Evolutionary conservation across 2,888 invertebrate species (phyloP), one percentile per base, ranked within the genome.

Genomic region (Pantelozetes paolii): DNA sequence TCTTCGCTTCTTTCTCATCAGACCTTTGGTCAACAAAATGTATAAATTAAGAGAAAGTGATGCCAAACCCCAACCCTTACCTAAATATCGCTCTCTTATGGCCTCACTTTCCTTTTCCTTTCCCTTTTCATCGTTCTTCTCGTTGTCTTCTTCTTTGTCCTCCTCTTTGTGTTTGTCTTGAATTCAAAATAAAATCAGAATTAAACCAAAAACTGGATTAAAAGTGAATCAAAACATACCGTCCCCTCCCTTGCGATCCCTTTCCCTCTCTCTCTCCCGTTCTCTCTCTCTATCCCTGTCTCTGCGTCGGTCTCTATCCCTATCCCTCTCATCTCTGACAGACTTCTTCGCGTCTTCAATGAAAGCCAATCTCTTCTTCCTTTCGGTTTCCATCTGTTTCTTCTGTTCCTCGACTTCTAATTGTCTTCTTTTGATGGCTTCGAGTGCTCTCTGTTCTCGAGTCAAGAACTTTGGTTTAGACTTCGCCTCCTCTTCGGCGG

Each of bases 391-490:
- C 78, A 87, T 87, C 67, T 85, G 85, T 74, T 89, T 90, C 77
- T 89, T 87, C 78, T 93, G 86, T 20, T 88, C 89, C 48, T 91
- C 92, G 0, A 94, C 84, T 83, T 95, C 91, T 81, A 93, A 91
- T 80, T 94, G 91, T 0, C 99, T 86, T 71, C 91, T 87, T 80
- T 91, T 89, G 20, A 99, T 80, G 0, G 99, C 99, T 80, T 94
- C 88, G 0, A 89, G 90, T 0, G 90, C 92, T 79, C 99, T 86
- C 82, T 99, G 94, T 82, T 96, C 96, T 85, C 97, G 98, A 0
- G 94, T 92, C 48, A 99, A 84, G 82, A 99, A 99, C 40, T 95
- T 94, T 0, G 99, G 99, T 82, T 97, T 98, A 79, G 94, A 92
- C 71, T 92, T 87, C 1, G 92, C 94, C 80, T 91, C 92, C 82